phyloP scores from a whole-genome alignment of 2,797 vertebrate species.

The Carapus acus region DNA sequence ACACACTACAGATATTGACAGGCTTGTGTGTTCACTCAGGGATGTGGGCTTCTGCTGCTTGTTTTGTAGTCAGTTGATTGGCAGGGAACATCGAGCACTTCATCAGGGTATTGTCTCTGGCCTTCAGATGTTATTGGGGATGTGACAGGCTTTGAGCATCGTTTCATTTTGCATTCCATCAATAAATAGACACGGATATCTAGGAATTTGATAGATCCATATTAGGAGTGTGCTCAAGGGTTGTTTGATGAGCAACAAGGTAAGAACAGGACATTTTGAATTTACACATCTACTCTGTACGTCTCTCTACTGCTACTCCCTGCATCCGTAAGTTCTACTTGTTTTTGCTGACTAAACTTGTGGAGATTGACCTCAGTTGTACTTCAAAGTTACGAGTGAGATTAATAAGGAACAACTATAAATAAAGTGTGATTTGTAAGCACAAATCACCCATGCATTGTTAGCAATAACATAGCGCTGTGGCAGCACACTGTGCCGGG shows the following conservation, averaged over 20 bases:
- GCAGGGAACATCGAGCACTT: constrained; percentile 33
- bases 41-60: constrained; percentile 11
- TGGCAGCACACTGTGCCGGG: not conserved
- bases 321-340: too few species aligned
- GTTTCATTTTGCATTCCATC: constrained; percentile 45
- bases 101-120: constrained; percentile 37
- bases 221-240: constrained; percentile 45
- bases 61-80: constrained; percentile 18
- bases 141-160: constrained; percentile 48
- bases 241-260: constrained; percentile 36
- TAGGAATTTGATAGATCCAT: constrained; percentile 38
- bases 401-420: too few species aligned
- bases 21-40: constrained; percentile 5
- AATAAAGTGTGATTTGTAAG: too few species aligned
- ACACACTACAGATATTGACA: not conserved
- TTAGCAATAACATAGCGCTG: too few species aligned
- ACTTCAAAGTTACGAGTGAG: too few species aligned
- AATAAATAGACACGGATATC: constrained; percentile 38
- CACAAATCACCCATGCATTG: too few species aligned
- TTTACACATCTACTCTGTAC: too few species aligned
- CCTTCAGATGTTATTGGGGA: constrained; percentile 50
- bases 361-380: too few species aligned
- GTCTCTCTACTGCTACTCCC: too few species aligned
- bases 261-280: constrained; percentile 7
- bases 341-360: too few species aligned